phyloP scores from a whole-genome alignment of 2,113 vertebrate genomes.

The Microtus pennsylvanicus region DNA sequence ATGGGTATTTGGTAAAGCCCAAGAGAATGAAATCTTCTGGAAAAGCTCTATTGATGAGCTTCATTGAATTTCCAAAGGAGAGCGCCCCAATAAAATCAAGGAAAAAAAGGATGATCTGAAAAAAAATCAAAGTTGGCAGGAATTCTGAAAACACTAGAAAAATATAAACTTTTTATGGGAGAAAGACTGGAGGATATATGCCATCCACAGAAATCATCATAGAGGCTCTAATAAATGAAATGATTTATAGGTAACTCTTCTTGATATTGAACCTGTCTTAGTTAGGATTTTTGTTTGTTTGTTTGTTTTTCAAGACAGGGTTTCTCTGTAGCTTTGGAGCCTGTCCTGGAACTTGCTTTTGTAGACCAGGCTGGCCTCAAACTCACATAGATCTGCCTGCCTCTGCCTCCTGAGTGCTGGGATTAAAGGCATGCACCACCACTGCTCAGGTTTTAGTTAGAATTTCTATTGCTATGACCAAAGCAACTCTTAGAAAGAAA shows the following conservation, averaged over 20 bases:
- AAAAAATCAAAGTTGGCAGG: not conserved
- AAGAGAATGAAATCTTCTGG: conserved; percentile 47
- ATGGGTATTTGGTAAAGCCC: conserved; percentile 55
- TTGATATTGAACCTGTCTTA: not conserved
- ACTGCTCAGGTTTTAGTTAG: no score
- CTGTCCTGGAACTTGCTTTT: no score
- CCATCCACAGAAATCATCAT: not conserved
- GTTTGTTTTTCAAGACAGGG: no score
- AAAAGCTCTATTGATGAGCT: conserved; percentile 25
- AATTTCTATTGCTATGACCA: no score
- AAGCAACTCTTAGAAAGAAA: no score
- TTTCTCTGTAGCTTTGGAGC: no score
- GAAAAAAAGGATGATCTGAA: not conserved
- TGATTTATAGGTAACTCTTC: not conserved
- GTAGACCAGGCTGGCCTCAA: no score
- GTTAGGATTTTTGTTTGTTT: no score
- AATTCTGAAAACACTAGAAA: not conserved
- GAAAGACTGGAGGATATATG: not conserved
- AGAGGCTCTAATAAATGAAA: not conserved
- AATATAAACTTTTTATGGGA: not conserved
- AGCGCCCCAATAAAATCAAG: not conserved
- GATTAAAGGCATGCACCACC: no score
- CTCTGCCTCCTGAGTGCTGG: no score
- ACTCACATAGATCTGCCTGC: no score
- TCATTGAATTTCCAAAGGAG: conserved; percentile 13